phyloP scores from a whole-genome alignment of 2,797 vertebrate species.

The Spinus olivaceus region DNA sequence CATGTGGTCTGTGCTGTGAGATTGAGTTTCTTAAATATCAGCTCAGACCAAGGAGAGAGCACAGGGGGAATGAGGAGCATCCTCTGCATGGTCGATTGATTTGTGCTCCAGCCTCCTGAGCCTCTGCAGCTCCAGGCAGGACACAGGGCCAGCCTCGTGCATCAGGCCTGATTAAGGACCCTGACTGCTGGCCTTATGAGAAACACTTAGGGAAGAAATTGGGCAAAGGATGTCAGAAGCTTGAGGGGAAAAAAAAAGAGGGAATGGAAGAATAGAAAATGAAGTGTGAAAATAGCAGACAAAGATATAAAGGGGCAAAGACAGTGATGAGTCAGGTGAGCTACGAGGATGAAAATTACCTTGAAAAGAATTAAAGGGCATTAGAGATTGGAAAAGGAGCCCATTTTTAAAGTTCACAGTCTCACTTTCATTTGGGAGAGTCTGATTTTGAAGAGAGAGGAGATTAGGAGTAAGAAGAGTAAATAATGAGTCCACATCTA shows the following conservation, averaged over 20 bases:
- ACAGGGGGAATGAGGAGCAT: accelerated
- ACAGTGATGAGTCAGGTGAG: neutral
- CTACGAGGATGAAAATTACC: neutral
- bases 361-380: neutral
- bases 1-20: neutral
- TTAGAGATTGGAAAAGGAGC: neutral
- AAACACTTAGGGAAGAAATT: neutral
- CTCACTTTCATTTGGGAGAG: neutral
- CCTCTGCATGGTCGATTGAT: neutral
- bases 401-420: neutral
- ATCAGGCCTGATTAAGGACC: neutral
- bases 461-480: neutral
- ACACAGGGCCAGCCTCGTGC: neutral
- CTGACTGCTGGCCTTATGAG: neutral
- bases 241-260: neutral
- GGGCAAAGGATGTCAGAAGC: neutral
- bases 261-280: conserved; percentile 3
- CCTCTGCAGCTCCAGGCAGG: neutral
- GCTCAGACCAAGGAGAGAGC: neutral
- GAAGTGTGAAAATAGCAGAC: neutral
- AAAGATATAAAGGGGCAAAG: neutral
- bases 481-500: neutral
- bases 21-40: neutral
- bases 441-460: neutral
- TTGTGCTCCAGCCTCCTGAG: neutral